Conservation (phyloP, 37 sponge, comb jelly and placozoan species). For the Axinella damicornis region DNA sequence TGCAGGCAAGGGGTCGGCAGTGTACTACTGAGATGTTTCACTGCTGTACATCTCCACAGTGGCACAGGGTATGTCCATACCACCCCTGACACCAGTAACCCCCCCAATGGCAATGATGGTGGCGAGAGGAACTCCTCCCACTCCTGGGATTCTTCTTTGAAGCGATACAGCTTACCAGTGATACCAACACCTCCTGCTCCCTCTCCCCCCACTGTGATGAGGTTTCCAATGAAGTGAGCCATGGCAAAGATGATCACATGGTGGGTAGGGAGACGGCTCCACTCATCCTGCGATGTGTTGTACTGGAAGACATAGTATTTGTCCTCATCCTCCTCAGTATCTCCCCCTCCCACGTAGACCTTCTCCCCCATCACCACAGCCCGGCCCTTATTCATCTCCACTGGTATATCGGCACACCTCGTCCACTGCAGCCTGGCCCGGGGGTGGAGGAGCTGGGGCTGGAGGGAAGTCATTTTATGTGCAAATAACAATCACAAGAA, state of each 20-base stretch:
- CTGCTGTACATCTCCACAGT: not conserved
- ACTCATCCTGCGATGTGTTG: not conserved
- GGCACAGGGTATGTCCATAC: not conserved
- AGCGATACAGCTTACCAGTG: not conserved
- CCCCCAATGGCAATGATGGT: not conserved
- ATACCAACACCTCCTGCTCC: not conserved
- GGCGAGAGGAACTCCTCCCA: not conserved
- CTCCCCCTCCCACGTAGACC: slow-evolving; percentile 35
- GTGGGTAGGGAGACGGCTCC: not conserved
- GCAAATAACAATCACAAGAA: too few relatives aligned
- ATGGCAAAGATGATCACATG: not conserved
- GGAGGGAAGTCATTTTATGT: too few relatives aligned
- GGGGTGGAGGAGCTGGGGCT: slow-evolving; percentile 1
- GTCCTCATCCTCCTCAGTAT: not conserved
- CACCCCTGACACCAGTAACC: not conserved
- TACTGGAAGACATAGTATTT: not conserved
- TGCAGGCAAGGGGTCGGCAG: slow-evolving; percentile 11
- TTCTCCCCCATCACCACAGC: not conserved
- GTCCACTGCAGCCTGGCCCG: slow-evolving; percentile 12
- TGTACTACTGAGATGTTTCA: not conserved
- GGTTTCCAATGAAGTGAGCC: not conserved
- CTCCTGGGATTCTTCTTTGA: not conserved
- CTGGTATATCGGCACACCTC: not conserved
- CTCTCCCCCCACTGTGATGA: slow-evolving; percentile 16
- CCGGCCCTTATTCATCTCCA: not conserved